Evolutionary conservation across 2,797 vertebrate species (phyloP).

Genomic region (Chlorospingus flavigularis): DNA sequence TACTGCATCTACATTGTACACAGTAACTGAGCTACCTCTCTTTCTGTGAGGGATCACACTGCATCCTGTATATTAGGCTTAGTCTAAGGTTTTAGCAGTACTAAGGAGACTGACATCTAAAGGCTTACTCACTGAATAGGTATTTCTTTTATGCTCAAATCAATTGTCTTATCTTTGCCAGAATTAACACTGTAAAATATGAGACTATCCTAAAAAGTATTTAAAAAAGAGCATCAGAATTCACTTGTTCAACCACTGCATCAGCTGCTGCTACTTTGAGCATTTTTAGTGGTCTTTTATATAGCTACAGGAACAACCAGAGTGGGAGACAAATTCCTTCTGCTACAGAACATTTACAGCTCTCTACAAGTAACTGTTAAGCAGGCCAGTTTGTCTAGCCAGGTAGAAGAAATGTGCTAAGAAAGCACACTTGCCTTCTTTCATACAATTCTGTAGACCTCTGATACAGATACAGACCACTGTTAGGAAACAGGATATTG

Average conservation of each 20-base stretch:
- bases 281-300: background rate
- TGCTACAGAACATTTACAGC: background rate
- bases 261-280: background rate
- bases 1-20: background rate
- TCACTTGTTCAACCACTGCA: background rate
- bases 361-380: background rate
- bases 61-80: background rate
- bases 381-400: background rate
- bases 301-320: background rate
- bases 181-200: background rate
- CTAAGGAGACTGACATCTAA: background rate
- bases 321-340: background rate
- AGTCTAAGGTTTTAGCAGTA: background rate
- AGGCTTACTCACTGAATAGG: background rate
- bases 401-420: background rate
- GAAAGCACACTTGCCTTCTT: background rate
- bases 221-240: background rate
- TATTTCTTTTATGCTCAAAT: background rate
- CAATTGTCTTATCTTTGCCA: background rate
- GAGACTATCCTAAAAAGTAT: background rate
- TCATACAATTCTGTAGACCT: background rate
- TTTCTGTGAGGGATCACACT: background rate
- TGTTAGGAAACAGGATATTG: background rate
- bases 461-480: background rate
- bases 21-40: background rate